A percentile compares a stretch with the other conserved stretches of the same genome.
Conservation (phyloP, 1,140 invertebrate species). For the Bombus picipes region DNA sequence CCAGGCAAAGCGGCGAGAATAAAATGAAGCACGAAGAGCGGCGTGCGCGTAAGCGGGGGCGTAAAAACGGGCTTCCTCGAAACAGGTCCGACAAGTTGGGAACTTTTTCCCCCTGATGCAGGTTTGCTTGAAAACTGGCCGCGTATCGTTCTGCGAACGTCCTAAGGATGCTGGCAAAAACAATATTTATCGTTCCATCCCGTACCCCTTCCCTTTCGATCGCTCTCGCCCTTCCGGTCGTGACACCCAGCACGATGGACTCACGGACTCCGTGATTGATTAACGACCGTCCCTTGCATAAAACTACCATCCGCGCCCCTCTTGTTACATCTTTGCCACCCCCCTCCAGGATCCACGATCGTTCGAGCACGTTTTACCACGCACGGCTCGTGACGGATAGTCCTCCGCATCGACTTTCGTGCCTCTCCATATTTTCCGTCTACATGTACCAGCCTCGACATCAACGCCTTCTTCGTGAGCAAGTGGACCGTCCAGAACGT, state of each 20-base stretch:
- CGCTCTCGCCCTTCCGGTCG: slow-evolving; percentile 58
- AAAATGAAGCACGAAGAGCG: neutral
- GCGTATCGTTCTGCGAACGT: slow-evolving; percentile 42
- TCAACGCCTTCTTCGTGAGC: neutral
- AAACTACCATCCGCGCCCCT: slow-evolving; percentile 67
- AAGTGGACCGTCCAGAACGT: slow-evolving; percentile 11
- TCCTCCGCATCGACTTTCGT: slow-evolving; percentile 27
- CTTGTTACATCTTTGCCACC: slow-evolving; percentile 34
- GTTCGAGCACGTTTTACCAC: slow-evolving; percentile 49
- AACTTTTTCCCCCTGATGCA: slow-evolving; percentile 50
- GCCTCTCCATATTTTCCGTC: slow-evolving; percentile 53
- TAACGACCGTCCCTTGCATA: slow-evolving; percentile 77
- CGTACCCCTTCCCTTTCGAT: slow-evolving; percentile 44
- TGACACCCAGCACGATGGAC: slow-evolving; percentile 50
- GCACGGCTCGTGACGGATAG: slow-evolving; percentile 56
- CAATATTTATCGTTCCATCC: slow-evolving; percentile 74
- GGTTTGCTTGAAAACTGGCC: slow-evolving; percentile 70
- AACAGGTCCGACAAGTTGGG: slow-evolving; percentile 41
- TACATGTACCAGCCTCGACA: neutral
- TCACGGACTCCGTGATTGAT: slow-evolving; percentile 70
- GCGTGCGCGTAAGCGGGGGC: slow-evolving; percentile 16
- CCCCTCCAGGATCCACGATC: neutral
- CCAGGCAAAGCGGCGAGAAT: neutral
- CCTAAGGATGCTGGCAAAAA: slow-evolving; percentile 64
- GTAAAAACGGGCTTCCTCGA: slow-evolving; percentile 37